These are phyloP conservation scores for Neostethus bicornis DNA, from an alignment of 2,797 vertebrate genomes.

Conservation along the genomic window DNA sequence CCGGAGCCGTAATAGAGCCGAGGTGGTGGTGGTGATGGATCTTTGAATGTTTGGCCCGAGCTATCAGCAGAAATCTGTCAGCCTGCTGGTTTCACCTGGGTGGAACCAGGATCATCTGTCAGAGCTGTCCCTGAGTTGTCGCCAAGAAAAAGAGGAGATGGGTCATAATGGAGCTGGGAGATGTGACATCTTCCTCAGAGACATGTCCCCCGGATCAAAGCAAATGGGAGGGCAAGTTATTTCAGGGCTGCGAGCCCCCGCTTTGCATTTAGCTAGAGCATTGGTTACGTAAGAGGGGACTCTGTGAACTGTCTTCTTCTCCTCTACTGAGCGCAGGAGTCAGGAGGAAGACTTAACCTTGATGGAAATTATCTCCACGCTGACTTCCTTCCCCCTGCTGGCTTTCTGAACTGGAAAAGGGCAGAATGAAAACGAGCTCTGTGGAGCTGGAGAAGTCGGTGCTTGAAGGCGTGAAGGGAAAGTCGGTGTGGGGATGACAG, in stretches of 20 bases:
- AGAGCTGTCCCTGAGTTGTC: slow-evolving; percentile 48
- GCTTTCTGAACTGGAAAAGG: neutral
- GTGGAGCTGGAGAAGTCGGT: neutral
- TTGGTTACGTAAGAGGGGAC: slow-evolving; percentile 31
- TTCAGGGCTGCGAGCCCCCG: slow-evolving; percentile 2
- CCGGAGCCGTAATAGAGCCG: neutral
- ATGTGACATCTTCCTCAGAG: slow-evolving; percentile 23
- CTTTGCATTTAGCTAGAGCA: slow-evolving; percentile 31
- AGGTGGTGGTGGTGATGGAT: slow-evolving; percentile 19
- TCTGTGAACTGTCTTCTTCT: neutral
- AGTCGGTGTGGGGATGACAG: slow-evolving; percentile 46
- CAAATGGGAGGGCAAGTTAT: slow-evolving; percentile 24
- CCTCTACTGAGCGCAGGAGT: neutral
- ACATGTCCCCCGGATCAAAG: slow-evolving; percentile 46
- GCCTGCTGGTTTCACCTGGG: slow-evolving; percentile 60
- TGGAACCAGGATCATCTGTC: slow-evolving; percentile 57
- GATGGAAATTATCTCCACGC: slow-evolving; percentile 21
- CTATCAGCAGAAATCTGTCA: slow-evolving; percentile 47
- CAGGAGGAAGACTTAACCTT: slow-evolving; percentile 12
- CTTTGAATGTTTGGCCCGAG: slow-evolving; percentile 3
- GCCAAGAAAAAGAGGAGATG: slow-evolving; percentile 26
- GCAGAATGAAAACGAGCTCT: neutral
- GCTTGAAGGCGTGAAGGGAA: slow-evolving; percentile 12
- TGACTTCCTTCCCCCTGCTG: neutral
- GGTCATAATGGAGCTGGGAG: slow-evolving; percentile 51